Evolutionary conservation across 2,113 vertebrate species (phyloP).

Genomic region (Pelecanoides urinatrix): DNA sequence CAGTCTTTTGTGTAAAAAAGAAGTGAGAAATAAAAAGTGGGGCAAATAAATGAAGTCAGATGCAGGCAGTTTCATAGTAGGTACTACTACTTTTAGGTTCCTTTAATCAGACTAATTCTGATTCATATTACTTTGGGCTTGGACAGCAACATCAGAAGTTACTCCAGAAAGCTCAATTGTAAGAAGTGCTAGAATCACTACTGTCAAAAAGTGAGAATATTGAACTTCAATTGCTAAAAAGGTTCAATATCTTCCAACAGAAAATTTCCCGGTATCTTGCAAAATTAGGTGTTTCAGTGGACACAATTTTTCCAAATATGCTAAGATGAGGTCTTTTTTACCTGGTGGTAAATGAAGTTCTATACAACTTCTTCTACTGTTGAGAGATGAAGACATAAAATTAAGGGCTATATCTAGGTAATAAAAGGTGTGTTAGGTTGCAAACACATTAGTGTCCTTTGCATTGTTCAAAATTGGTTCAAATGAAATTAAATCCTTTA

Average conservation of each 20-base stretch:
- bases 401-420: neutral
- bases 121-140: neutral
- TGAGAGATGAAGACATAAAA: neutral
- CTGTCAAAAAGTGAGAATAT: neutral
- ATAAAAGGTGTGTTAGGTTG: neutral
- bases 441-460: neutral
- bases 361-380: neutral
- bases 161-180: neutral
- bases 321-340: neutral
- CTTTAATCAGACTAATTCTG: neutral
- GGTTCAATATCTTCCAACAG: neutral
- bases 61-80: neutral
- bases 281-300: neutral
- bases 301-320: neutral
- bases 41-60: neutral
- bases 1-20: neutral
- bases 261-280: neutral
- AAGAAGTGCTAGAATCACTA: neutral
- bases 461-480: neutral
- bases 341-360: neutral
- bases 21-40: neutral
- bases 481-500: neutral
- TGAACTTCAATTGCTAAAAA: neutral
- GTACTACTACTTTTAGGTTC: neutral
- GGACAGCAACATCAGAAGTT: neutral